phyloP scores from a whole-genome alignment of 2,888 invertebrate genomes.

The Hoplodrina ambigua region DNA sequence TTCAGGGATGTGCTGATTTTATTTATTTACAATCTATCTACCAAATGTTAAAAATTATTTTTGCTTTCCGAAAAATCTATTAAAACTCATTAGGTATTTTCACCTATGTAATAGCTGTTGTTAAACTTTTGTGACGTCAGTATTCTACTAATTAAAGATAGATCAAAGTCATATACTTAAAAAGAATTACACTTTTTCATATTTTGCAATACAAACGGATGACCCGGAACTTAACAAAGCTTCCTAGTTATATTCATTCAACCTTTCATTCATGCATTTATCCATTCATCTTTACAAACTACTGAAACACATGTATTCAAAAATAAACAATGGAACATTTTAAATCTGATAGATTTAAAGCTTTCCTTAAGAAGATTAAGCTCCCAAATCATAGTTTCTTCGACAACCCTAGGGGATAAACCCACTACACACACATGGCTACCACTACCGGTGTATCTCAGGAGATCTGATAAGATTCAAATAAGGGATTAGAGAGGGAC shows the following conservation, averaged over 20 bases:
- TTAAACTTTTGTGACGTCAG: neutral
- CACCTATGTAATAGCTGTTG: neutral
- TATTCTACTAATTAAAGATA: neutral
- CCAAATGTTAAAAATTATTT: neutral
- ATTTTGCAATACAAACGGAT: neutral
- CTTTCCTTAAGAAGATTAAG: slow-evolving; percentile 48
- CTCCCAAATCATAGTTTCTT: slow-evolving; percentile 44
- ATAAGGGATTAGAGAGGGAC: slow-evolving; percentile 90
- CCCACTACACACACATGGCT: slow-evolving; percentile 82
- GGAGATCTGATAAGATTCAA: slow-evolving; percentile 91
- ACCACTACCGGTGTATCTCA: slow-evolving; percentile 88
- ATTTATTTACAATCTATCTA: neutral
- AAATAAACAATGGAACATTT: slow-evolving; percentile 10
- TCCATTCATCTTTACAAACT: neutral
- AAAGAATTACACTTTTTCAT: neutral
- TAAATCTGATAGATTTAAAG: slow-evolving; percentile 43
- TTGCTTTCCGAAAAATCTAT: neutral
- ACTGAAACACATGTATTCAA: neutral
- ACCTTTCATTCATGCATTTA: neutral
- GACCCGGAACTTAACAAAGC: neutral
- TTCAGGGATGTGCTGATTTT: slow-evolving; percentile 72
- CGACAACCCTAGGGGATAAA: slow-evolving; percentile 79
- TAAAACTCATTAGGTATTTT: too few species aligned
- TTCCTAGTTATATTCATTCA: too few species aligned
- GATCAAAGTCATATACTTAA: neutral